Evolutionary conservation across 1,140 invertebrate species (phyloP).

Genomic region (Neelides sp.): DNA sequence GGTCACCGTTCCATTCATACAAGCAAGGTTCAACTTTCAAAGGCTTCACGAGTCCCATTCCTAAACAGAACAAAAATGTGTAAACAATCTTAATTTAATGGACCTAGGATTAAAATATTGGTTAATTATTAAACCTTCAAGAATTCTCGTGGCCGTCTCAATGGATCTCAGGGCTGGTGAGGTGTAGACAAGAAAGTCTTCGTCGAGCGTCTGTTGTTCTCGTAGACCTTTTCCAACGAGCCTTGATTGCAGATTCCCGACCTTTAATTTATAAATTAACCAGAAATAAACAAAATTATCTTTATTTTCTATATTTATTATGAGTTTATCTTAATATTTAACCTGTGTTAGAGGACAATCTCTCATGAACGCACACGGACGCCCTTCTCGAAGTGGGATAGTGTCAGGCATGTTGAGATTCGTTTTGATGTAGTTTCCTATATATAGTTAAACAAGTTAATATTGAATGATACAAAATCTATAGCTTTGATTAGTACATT

Average conservation of each 20-base stretch:
- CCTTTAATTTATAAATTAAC: too few relatives aligned
- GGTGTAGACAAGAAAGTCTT: slow-evolving; percentile 53
- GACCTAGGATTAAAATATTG: slow-evolving; percentile 8
- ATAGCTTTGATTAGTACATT: too few relatives aligned
- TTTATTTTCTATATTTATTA: too few relatives aligned
- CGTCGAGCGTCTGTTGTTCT: slow-evolving; percentile 53
- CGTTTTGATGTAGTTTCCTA: slow-evolving; percentile 53
- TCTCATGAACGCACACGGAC: slow-evolving; percentile 53
- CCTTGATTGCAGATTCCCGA: slow-evolving; percentile 53
- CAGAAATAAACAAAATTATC: too few relatives aligned
- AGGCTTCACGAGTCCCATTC: slow-evolving; percentile 39
- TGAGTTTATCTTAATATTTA: too few relatives aligned
- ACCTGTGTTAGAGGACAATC: slow-evolving; percentile 80
- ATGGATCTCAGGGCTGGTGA: slow-evolving; percentile 80
- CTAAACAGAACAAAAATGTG: slow-evolving; percentile 33
- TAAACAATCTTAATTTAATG: not conserved
- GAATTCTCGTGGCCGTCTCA: slow-evolving; percentile 66
- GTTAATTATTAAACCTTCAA: slow-evolving; percentile 45
- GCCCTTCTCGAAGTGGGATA: slow-evolving; percentile 46
- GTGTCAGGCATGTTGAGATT: slow-evolving; percentile 79
- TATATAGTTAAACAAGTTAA: too few relatives aligned
- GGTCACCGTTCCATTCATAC: slow-evolving; percentile 92
- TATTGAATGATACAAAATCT: too few relatives aligned
- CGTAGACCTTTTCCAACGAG: slow-evolving; percentile 46
- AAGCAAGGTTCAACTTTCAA: slow-evolving; percentile 73